Percentiles rank a stretch among this genome's conserved stretches.
These are phyloP conservation scores for Pseudomyrmex pallidus DNA, from an alignment of 1,140 invertebrate species.

Conservation along the genomic window DNA sequence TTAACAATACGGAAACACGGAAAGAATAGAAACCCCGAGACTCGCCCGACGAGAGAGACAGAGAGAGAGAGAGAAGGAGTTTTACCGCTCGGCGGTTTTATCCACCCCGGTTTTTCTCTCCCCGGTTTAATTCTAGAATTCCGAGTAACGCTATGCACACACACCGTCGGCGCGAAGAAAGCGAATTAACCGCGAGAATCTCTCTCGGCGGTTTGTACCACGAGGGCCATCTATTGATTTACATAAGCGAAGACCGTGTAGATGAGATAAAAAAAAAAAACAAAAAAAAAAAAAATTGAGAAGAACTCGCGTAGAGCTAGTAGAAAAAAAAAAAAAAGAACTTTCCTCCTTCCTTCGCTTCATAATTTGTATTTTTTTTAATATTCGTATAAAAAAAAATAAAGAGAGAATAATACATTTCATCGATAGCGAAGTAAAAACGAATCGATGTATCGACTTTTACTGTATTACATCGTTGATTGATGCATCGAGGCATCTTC, in stretches of 20 bases:
- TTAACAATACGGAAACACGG: background rate
- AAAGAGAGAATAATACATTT: constrained; percentile 19
- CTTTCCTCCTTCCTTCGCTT: constrained; percentile 56
- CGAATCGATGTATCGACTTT: constrained; percentile 27
- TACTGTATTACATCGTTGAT: constrained; percentile 24
- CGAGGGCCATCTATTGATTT: constrained; percentile 20
- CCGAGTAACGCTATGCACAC: constrained; percentile 4
- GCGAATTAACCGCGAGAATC: constrained; percentile 20
- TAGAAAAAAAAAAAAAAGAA: constrained; percentile 27
- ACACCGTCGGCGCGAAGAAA: background rate
- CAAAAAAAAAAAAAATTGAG: background rate
- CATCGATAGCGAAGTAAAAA: constrained; percentile 26
- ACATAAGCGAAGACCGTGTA: constrained; percentile 45
- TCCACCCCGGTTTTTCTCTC: background rate
- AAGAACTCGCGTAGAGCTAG: constrained; percentile 16
- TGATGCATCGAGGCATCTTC: constrained; percentile 23
- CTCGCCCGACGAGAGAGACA: background rate
- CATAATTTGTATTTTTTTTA: constrained; percentile 53
- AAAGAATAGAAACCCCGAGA: background rate
- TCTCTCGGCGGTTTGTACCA: constrained; percentile 47
- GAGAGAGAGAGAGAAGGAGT: no score
- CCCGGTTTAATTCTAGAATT: constrained; percentile 26
- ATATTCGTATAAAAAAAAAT: constrained; percentile 18
- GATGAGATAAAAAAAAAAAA: constrained; percentile 1
- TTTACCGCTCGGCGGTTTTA: background rate